Evolutionary conservation across 2,113 vertebrate genomes (phyloP).

Genomic region (Phrynosoma blainvillii): DNA sequence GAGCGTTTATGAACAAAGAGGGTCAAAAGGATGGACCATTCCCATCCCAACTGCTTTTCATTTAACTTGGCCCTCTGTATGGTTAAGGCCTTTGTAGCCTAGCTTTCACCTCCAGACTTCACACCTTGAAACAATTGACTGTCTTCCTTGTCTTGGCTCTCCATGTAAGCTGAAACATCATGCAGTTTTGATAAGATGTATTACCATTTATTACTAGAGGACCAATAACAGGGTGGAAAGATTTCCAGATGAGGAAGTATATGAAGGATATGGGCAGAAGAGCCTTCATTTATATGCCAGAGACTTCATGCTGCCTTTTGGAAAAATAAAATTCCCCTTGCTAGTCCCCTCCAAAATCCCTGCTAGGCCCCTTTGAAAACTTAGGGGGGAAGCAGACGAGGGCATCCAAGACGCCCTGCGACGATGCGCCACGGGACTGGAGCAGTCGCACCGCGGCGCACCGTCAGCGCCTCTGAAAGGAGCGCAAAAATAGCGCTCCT

Average conservation of each 20-base stretch:
- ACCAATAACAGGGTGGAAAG: neutral
- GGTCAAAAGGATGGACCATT: neutral
- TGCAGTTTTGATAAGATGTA: slow-evolving; percentile 35
- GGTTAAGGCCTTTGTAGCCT: slow-evolving; percentile 34
- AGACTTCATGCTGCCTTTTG: slow-evolving; percentile 41
- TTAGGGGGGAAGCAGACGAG: too few species aligned
- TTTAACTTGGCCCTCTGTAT: slow-evolving; percentile 44
- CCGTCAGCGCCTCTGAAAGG: too few species aligned
- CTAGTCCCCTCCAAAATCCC: fast-evolving
- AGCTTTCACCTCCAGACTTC: slow-evolving; percentile 43
- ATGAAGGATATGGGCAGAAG: neutral
- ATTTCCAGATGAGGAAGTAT: slow-evolving; percentile 24
- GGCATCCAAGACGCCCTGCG: too few species aligned
- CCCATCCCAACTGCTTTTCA: slow-evolving; percentile 24
- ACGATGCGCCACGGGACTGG: too few species aligned
- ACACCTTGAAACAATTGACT: slow-evolving; percentile 53
- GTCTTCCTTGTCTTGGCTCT: neutral
- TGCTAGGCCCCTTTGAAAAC: neutral
- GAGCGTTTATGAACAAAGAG: slow-evolving; percentile 44
- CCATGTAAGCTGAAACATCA: slow-evolving; percentile 32
- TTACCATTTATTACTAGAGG: slow-evolving; percentile 42
- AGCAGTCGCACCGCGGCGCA: too few species aligned
- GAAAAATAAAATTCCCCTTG: slow-evolving; percentile 7
- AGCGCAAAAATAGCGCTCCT: too few species aligned
- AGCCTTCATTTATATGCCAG: slow-evolving; percentile 46